Percentiles rank a stretch among this genome's conserved stretches.
Conservation (phyloP, 1,140 invertebrate genomes). For the Epicauta chinensis region DNA sequence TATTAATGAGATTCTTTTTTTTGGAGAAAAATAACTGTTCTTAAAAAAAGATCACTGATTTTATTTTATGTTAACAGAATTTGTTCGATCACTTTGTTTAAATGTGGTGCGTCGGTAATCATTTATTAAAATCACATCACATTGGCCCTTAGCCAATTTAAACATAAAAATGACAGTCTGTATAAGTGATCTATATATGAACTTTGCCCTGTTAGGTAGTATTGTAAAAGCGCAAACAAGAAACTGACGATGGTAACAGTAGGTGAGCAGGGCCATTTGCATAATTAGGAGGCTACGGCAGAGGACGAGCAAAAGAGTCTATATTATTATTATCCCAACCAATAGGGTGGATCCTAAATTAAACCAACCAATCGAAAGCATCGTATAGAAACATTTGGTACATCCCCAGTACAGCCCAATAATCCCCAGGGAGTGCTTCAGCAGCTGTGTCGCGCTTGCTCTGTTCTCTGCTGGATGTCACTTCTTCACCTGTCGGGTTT, state of each 20-base stretch:
- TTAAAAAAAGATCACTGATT: not conserved
- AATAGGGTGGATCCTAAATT: constrained; percentile 8
- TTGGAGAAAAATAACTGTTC: too few species aligned
- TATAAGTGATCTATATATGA: constrained; percentile 10
- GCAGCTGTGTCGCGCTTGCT: constrained; percentile 14
- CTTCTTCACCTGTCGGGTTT: constrained; percentile 12
- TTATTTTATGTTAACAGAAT: not conserved
- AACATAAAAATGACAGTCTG: constrained; percentile 9
- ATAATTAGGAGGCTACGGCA: constrained; percentile 21
- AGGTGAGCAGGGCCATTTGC: constrained; percentile 24
- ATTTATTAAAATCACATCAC: too few species aligned
- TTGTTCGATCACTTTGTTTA: not conserved
- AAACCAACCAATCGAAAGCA: constrained; percentile 9
- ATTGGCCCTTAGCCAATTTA: too few species aligned
- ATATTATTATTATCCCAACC: constrained; percentile 8
- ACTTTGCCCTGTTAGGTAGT: constrained; percentile 14
- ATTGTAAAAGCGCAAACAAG: constrained; percentile 23
- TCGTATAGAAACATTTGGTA: constrained; percentile 2
- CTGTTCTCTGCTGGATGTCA: constrained; percentile 13
- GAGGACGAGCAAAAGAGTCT: constrained; percentile 21
- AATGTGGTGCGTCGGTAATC: not conserved
- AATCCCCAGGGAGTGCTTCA: constrained; percentile 12
- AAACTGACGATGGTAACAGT: constrained; percentile 23
- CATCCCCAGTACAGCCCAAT: not conserved
- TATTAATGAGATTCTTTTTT: too few species aligned